phyloP scores from a whole-genome alignment of 2,113 vertebrate genomes.

The Caranx melampygus region DNA sequence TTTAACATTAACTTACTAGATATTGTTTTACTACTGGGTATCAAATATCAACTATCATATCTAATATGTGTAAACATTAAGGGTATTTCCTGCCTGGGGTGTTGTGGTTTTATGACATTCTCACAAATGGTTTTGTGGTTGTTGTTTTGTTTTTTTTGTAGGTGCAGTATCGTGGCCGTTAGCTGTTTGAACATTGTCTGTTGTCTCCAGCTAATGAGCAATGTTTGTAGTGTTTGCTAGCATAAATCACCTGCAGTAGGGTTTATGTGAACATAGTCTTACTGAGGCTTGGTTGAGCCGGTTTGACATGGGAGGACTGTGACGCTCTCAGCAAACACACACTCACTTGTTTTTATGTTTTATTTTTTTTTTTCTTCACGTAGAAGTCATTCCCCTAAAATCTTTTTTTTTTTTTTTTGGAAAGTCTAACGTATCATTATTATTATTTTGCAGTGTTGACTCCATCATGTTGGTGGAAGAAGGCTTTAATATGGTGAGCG shows the following conservation, averaged over 20 bases:
- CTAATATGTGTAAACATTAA: not conserved
- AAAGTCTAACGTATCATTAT: too few species aligned
- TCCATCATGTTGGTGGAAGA: slow-evolving; percentile 98
- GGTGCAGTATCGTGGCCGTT: too few species aligned
- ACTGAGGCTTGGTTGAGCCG: not conserved
- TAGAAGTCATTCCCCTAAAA: not conserved
- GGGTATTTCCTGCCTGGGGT: not conserved
- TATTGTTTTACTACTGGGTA: not conserved
- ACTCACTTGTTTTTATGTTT: not conserved
- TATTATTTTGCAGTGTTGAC: slow-evolving; percentile 87
- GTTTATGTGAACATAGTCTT: not conserved
- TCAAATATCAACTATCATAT: not conserved
- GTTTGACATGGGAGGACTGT: not conserved
- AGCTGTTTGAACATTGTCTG: not conserved
- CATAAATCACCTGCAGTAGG: not conserved
- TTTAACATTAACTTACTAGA: not conserved
- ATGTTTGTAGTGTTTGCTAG: not conserved
- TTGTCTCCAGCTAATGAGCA: not conserved
- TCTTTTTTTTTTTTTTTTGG: not conserved
- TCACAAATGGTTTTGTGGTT: not conserved
- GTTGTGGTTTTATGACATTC: not conserved
- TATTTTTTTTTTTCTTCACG: too few species aligned
- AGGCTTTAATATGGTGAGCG: slow-evolving; percentile 91
- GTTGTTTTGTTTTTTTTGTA: not conserved
- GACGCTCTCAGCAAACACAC: not conserved